Evolutionary conservation across 2,888 invertebrate species (phyloP).

Genomic region (Anthoptus insignis): DNA sequence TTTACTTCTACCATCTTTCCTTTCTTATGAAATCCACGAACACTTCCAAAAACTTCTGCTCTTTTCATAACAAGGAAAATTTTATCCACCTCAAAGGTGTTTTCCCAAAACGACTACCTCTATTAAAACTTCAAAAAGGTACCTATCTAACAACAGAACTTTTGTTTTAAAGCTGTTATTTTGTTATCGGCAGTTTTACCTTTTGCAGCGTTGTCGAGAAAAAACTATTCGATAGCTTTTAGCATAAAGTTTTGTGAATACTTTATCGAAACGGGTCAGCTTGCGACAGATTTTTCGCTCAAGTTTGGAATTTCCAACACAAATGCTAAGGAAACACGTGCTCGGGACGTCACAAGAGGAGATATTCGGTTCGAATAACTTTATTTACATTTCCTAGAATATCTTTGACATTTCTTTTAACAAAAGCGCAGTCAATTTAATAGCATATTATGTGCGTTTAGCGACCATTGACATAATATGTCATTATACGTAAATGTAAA

Average conservation of each 20-base stretch:
- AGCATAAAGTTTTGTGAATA: slow-evolving; percentile 37
- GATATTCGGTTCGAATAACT: slow-evolving; percentile 62
- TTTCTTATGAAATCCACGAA: no score
- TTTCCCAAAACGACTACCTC: not conserved
- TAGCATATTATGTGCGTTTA: not conserved
- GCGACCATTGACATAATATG: not conserved
- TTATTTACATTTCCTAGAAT: slow-evolving; percentile 42
- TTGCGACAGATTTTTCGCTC: slow-evolving; percentile 38
- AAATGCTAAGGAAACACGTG: slow-evolving; percentile 61
- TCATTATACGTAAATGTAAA: not conserved
- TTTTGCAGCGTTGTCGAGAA: slow-evolving; percentile 17
- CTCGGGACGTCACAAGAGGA: slow-evolving; percentile 74
- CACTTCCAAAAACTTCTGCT: not conserved
- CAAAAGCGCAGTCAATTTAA: slow-evolving; percentile 17
- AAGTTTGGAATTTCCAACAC: slow-evolving; percentile 37
- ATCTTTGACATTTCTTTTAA: slow-evolving; percentile 14
- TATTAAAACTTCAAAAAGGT: slow-evolving; percentile 1
- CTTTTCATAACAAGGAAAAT: not conserved
- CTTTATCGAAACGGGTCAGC: slow-evolving; percentile 35
- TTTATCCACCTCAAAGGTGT: not conserved
- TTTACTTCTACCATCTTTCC: no score
- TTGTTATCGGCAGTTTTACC: slow-evolving; percentile 25
- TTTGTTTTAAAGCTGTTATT: slow-evolving; percentile 30
- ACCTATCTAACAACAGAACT: slow-evolving; percentile 27
- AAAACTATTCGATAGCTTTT: slow-evolving; percentile 34